Evolutionary conservation across 1,140 invertebrate genomes (phyloP).

Genomic region (Hyles euphorbiae): DNA sequence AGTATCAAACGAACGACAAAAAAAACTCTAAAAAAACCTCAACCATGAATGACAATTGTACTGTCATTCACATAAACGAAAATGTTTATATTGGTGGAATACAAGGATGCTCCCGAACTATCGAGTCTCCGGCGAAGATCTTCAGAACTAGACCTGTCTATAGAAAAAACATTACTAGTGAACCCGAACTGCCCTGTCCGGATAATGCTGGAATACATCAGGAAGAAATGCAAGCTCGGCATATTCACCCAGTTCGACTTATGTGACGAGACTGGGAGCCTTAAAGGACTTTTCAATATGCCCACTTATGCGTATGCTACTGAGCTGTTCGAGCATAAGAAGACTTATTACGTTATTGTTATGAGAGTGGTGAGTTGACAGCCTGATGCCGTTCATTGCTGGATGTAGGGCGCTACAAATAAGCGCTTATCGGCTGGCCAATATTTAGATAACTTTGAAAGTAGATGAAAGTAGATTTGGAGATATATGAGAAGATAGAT

Average conservation of each 20-base stretch:
- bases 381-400: neutral
- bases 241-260: slow-evolving; percentile 52
- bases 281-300: slow-evolving; percentile 43
- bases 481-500: no score
- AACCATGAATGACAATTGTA: no score
- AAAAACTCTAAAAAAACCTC: no score
- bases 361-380: slow-evolving; percentile 32
- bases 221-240: slow-evolving; percentile 49
- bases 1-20: no score
- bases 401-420: no score
- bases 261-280: slow-evolving; percentile 39
- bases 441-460: no score
- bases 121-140: slow-evolving; percentile 28
- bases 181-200: slow-evolving; percentile 53
- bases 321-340: slow-evolving; percentile 49
- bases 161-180: slow-evolving; percentile 48
- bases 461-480: no score
- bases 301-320: slow-evolving; percentile 47
- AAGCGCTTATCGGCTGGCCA: no score
- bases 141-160: slow-evolving; percentile 31
- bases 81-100: slow-evolving; percentile 51
- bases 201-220: slow-evolving; percentile 59
- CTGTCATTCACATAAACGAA: neutral
- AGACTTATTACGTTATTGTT: slow-evolving; percentile 52
- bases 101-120: slow-evolving; percentile 51